Base-by-base conservation (phyloP, 2,113 vertebrate species). In the Asarcornis scutulata region DNA sequence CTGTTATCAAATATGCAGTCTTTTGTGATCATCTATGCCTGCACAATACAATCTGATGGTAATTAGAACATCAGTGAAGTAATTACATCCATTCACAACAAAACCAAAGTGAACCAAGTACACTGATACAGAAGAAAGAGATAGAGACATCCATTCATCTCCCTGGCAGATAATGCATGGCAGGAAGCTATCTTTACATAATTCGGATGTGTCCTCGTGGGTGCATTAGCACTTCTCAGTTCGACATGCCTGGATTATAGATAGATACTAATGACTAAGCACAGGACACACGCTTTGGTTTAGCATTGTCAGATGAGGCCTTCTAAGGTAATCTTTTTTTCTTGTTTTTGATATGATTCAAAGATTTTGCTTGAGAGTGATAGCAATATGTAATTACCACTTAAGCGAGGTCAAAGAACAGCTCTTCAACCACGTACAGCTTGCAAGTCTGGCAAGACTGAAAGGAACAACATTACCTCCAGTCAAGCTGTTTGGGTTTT, bases 61-160 rank as follows among this genome's bases (percentile, higher is more conserved):
- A 91, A 92, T 93, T 92, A 89, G 88, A 91, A 90, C 69, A 84
- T 68, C 82, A 86, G 72, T 91, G 62, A 85, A 77, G 38, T 68
- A 91, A 97, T 96, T 91, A 82, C 66, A 62, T 71, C 66, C 84
- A 91, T 89, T 94, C 88, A 82, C 50, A 76, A 27, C 6, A 3
- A 95, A 94, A 91, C 32, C 3, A 0, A 62, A 79, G 46, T 22
- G 48, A 85, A 78, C 53, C 18, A 73, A 83, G 88, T 27, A 36
- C 1, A 0, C 48, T 76, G 87, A 91, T 44, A 91, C 4, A 91
- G 58, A 67, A 89, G 83, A 77, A 82, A 73, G 42, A 63, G 73
- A 94, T 80, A 46, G 9, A 31, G 63, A 85, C 38, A 68, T 71
- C 63, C 56, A 68, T 91, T 94, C 62, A n/a, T 74, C 59, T 69